A percentile compares a stretch with the other conserved stretches of the same genome.
These are phyloP conservation scores for human (Homo sapiens) DNA, from an alignment of 2,113 vertebrate genomes.

Conservation along the genomic window GRCh38 chr16:20372001-20372500, in stretches of 20 bases:
- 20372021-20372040: background rate
- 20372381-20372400: background rate
- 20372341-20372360: background rate
- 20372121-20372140: background rate
- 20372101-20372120: background rate
- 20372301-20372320: background rate
- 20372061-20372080: background rate
- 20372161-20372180: background rate
- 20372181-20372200: background rate
- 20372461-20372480: background rate
- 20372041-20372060: background rate
- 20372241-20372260: background rate
- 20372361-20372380: background rate
- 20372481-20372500: background rate
- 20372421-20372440: background rate
- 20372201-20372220: background rate
- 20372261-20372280: background rate
- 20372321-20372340: background rate
- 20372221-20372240: background rate
- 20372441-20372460: background rate
- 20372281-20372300: background rate
- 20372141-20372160: background rate
- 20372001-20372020: slow-evolving; percentile 11
- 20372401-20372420: background rate
- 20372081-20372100: background rate